A percentile compares a stretch with the other conserved stretches of the same genome.
phyloP scores from a whole-genome alignment of 2,113 vertebrate genomes.

The Malurus melanocephalus region DNA sequence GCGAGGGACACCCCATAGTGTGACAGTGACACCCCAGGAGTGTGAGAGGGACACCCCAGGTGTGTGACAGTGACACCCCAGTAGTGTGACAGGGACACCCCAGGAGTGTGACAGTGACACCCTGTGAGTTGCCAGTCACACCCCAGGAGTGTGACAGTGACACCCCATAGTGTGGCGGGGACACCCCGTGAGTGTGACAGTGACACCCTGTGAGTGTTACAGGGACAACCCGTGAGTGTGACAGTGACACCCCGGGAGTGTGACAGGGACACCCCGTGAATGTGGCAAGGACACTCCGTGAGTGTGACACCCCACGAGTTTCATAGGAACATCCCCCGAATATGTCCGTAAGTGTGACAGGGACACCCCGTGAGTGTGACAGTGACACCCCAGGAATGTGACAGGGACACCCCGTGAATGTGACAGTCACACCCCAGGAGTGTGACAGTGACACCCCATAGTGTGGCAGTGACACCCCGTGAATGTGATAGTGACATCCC shows the following conservation, averaged over 20 bases:
- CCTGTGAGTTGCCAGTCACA: too few relatives aligned
- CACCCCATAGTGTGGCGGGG: neutral
- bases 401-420: neutral
- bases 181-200: neutral
- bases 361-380: rapidly evolving
- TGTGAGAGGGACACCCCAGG: neutral
- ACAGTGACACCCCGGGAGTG: neutral
- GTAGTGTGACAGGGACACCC: too few relatives aligned
- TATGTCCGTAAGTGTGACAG: too few relatives aligned
- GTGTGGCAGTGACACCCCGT: too few relatives aligned
- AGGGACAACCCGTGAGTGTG: neutral
- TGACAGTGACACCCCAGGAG: neutral
- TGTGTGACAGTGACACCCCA: too few relatives aligned
- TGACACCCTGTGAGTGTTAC: too few relatives aligned
- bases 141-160: rapidly evolving
- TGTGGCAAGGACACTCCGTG: too few relatives aligned
- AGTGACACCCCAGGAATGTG: rapidly evolving
- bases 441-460: neutral
- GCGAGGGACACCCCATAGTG: neutral
- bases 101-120: too few relatives aligned
- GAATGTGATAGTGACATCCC: too few relatives aligned
- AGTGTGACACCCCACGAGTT: neutral
- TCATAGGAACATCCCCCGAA: too few relatives aligned
- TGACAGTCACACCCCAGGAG: rapidly evolving
- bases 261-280: rapidly evolving